These are phyloP conservation scores for Callospermophilus lateralis DNA, from an alignment of 2,113 vertebrate species.

Conservation along the genomic window DNA sequence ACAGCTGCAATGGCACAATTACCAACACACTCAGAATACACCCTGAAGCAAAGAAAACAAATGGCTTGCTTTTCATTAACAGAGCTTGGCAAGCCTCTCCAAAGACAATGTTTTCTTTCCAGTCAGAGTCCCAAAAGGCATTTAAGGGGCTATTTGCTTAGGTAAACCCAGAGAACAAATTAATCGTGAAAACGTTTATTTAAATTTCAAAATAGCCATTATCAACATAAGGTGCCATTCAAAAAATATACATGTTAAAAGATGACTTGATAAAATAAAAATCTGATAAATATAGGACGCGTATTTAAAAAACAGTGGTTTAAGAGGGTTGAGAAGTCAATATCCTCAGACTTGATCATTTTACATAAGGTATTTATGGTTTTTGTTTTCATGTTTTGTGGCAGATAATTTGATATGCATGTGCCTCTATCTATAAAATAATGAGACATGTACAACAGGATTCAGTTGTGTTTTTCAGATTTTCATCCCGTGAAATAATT, in stretches of 20 bases:
- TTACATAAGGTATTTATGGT: background rate
- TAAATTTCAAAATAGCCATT: constrained; percentile 72
- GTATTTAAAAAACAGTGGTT: background rate
- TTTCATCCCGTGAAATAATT: constrained; percentile 55
- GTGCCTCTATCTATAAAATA: background rate
- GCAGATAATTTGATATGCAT: background rate
- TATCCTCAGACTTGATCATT: background rate
- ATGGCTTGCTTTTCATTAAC: constrained; percentile 87
- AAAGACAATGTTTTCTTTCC: constrained; percentile 86
- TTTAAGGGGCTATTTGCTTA: constrained; percentile 79
- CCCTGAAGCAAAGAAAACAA: constrained; percentile 87
- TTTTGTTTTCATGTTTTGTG: background rate
- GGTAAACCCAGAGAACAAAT: constrained; percentile 78
- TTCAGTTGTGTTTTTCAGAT: background rate
- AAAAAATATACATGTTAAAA: constrained; percentile 38
- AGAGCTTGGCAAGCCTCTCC: constrained; percentile 80
- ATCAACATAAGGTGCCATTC: background rate
- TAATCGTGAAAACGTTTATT: constrained; percentile 70
- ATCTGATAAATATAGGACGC: constrained; percentile 21
- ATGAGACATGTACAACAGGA: constrained; percentile 29
- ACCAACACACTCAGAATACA: constrained; percentile 82
- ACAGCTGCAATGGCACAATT: constrained; percentile 86
- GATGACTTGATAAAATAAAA: constrained; percentile 23
- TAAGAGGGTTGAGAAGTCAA: background rate
- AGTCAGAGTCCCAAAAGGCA: constrained; percentile 76